Evolutionary conservation across 2,797 vertebrate species (phyloP).

Genomic region (Buceros bicornis): DNA sequence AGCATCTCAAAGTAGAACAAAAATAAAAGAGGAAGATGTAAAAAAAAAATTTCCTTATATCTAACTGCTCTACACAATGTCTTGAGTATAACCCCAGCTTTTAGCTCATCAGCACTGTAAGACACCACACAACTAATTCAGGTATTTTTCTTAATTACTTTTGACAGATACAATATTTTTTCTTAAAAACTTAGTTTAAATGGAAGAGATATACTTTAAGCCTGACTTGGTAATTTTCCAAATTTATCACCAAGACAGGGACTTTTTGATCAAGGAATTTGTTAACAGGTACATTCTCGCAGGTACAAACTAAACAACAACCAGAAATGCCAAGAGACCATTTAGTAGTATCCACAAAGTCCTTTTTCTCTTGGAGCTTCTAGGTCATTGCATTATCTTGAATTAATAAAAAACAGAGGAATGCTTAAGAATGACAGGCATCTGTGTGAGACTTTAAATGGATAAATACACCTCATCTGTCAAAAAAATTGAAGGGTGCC

Average conservation of each 20-base stretch:
- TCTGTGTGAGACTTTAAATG: background rate
- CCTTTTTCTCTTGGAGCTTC: background rate
- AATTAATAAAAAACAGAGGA: background rate
- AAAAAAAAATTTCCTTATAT: background rate
- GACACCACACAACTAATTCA: background rate
- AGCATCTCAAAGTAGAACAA: constrained; percentile 1
- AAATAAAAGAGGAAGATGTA: background rate
- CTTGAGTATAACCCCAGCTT: background rate
- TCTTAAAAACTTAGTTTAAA: background rate
- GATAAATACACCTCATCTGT: background rate
- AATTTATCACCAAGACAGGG: background rate
- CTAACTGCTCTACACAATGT: background rate
- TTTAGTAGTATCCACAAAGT: background rate
- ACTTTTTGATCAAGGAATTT: background rate
- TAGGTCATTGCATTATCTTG: background rate
- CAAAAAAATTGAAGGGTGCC: background rate
- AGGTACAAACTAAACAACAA: background rate
- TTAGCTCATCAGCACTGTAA: background rate
- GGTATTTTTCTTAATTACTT: background rate
- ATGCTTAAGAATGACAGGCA: background rate
- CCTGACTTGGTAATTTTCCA: background rate
- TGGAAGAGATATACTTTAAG: background rate
- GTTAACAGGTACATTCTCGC: background rate
- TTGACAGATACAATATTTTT: background rate
- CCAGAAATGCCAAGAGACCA: background rate